Conservation (phyloP, 2,797 vertebrate genomes). For the Gymnothorax javanicus region DNA sequence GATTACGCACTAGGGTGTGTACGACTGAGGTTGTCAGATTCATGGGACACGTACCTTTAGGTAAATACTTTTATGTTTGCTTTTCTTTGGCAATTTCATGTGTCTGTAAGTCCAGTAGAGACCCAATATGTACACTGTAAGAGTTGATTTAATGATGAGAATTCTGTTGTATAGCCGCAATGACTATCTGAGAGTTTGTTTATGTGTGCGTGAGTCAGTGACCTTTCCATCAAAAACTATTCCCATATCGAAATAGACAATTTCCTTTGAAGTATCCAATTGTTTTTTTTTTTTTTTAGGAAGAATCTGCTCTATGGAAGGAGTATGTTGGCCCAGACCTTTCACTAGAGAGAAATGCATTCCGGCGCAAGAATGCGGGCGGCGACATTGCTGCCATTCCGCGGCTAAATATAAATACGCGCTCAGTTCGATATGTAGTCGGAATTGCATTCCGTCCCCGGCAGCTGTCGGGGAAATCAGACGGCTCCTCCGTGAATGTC, state of each 20-base stretch:
- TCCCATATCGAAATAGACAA: background rate
- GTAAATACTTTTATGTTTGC: no score
- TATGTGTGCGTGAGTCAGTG: background rate
- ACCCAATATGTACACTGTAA: no score
- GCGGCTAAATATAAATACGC: constrained; percentile 24
- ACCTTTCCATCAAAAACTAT: background rate
- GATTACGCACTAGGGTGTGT: no score
- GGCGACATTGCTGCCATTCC: constrained; percentile 4
- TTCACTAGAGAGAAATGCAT: background rate
- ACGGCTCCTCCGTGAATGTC: background rate
- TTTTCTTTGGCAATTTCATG: no score
- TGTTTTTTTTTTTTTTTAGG: background rate
- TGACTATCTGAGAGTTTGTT: background rate
- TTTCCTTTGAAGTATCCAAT: background rate
- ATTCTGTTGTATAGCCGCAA: no score
- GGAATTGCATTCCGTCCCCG: background rate
- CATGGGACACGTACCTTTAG: no score
- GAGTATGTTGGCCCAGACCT: background rate
- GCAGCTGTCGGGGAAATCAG: constrained; percentile 12
- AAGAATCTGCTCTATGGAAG: background rate
- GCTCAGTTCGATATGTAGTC: background rate
- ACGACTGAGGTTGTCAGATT: no score
- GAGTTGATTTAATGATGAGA: no score
- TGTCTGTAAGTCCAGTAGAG: no score
- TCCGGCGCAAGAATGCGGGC: constrained; percentile 11